Base-by-base conservation (phyloP, 2,888 invertebrate genomes). In the Gibbula magus region DNA sequence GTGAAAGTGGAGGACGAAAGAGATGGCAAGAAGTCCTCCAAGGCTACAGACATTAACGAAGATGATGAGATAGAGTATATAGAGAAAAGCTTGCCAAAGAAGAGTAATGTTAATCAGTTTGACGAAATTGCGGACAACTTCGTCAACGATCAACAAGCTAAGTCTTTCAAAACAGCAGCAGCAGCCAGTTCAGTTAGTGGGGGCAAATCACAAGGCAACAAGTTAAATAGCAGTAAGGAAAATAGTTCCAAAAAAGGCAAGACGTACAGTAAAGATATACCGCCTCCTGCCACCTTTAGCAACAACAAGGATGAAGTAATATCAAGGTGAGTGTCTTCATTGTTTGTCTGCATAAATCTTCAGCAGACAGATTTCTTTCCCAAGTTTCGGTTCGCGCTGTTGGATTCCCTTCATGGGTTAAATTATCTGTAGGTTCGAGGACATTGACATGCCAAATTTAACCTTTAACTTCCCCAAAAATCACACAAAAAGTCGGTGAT, bases 241-340 rank as follows among this genome's bases (percentile, higher is more conserved):
- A 88, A 88, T 82, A 86, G 83, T 78, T 83, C 87, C 74, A 89
- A 88, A 81, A 88, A 88, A 83, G 88, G 88, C 22, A 90, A 89
- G 82, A 90, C 86, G 82, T 89, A 88, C 77, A 89, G 85, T 79
- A 90, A 90, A 82, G 90, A 90, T 80, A 81, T 88, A 73, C 83
- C 88, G 61, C 82, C 88, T 20, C 86, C 89, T 32, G 83, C 88
- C 82, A 88, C 87, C 82, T 90, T 89, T 84, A 87, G 88, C 82
- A 91, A 91, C 85, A 92, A 92, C 83, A 91, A 91, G 87, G 91
- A 92, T 79, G 92, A 92, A 83, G 84, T 89, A 82, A 90, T 92
- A 83, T 83, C 86, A 78, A 89, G 89, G 90, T 89, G 78, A 81
- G 86, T 82, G 18, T 45, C 45, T 45, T 1, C 3, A 35, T 8